These are phyloP conservation scores for Dione juno DNA, from an alignment of 2,888 invertebrate genomes.

Conservation along the genomic window DNA sequence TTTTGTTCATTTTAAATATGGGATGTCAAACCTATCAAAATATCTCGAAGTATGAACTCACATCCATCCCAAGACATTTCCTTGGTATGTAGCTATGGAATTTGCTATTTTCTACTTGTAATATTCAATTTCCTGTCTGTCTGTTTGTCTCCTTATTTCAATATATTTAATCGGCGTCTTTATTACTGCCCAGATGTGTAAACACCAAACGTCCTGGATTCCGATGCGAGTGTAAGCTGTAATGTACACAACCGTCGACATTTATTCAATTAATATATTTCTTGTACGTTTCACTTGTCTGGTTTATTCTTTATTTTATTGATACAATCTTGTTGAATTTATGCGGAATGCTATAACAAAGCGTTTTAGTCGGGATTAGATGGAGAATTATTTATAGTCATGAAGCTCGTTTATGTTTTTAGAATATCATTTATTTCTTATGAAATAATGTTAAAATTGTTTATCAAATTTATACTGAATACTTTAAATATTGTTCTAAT, in stretches of 20 bases:
- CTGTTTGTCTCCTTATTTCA: slow-evolving; percentile 56
- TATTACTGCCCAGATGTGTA: slow-evolving; percentile 72
- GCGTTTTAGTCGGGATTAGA: slow-evolving; percentile 5
- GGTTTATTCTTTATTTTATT: slow-evolving; percentile 11
- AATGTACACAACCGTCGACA: slow-evolving; percentile 53
- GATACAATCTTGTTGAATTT: slow-evolving; percentile 7
- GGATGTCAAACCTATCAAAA: background rate
- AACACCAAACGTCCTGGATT: slow-evolving; percentile 60
- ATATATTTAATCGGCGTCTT: slow-evolving; percentile 56
- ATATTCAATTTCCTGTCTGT: slow-evolving; percentile 29
- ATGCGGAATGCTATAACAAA: slow-evolving; percentile 12
- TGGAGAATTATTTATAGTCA: background rate
- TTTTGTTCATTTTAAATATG: background rate
- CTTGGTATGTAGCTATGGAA: background rate
- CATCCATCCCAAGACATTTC: background rate
- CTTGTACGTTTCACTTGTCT: slow-evolving; percentile 35
- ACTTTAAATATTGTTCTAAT: background rate
- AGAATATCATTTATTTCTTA: background rate
- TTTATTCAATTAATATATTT: slow-evolving; percentile 50
- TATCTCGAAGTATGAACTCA: background rate
- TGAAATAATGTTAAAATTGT: background rate
- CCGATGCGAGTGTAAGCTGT: slow-evolving; percentile 51
- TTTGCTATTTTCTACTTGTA: slow-evolving; percentile 27
- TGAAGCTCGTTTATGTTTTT: background rate
- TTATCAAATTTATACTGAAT: background rate